These are phyloP conservation scores for Acanthisitta chloris DNA, from an alignment of 2,113 vertebrate genomes.

Conservation along the genomic window DNA sequence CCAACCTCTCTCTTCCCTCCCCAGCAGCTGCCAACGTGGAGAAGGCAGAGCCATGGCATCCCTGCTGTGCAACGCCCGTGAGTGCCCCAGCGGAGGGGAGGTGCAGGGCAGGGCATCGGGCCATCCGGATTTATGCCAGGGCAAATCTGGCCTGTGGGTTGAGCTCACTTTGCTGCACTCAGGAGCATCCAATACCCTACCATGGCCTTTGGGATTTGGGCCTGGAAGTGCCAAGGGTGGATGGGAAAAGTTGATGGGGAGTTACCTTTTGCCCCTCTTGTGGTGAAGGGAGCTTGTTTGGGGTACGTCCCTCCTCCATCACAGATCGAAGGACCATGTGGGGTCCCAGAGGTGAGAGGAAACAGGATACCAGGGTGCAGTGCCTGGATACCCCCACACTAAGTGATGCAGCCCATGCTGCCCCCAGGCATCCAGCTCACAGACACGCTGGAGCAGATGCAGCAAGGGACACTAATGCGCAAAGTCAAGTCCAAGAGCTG, in stretches of 20 bases:
- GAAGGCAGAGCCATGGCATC: slow-evolving; percentile 64
- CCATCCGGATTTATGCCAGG: accelerated
- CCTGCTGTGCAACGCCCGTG: slow-evolving; percentile 63
- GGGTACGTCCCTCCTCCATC: neutral
- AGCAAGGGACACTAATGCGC: slow-evolving; percentile 82
- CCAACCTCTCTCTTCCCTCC: neutral
- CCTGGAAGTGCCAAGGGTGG: accelerated
- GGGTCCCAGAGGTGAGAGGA: neutral
- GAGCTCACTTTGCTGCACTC: neutral
- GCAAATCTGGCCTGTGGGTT: neutral
- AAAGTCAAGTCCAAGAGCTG: slow-evolving; percentile 91
- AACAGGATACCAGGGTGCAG: accelerated
- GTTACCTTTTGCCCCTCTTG: neutral
- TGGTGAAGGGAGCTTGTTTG: neutral
- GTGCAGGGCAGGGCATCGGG: neutral
- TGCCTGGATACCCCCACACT: neutral
- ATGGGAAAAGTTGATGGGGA: neutral
- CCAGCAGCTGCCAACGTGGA: neutral
- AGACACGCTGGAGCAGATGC: slow-evolving; percentile 83
- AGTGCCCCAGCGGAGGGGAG: slow-evolving; percentile 23
- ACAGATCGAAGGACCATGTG: accelerated
- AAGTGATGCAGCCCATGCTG: neutral
- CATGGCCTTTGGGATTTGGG: accelerated
- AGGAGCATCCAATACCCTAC: neutral
- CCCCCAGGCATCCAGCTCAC: slow-evolving; percentile 79